These are phyloP conservation scores for Drosophila arizonae DNA, from an alignment of 1,140 invertebrate species.

Conservation along the genomic window DNA sequence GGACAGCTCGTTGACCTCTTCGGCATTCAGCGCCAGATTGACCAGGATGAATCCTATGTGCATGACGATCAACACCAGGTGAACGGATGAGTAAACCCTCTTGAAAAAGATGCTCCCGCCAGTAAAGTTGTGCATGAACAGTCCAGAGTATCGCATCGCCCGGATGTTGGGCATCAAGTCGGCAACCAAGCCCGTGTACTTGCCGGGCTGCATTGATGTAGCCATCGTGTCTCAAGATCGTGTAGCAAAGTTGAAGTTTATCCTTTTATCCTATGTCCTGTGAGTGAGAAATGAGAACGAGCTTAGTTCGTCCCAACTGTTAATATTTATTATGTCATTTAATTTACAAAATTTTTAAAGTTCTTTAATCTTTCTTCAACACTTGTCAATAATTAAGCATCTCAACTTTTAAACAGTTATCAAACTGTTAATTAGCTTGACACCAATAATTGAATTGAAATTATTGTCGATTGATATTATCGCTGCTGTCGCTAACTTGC, in stretches of 20 bases:
- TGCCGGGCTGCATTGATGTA: slow-evolving; percentile 66
- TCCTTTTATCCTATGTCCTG: neutral
- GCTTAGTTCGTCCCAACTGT: no score
- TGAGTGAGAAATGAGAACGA: no score
- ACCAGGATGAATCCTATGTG: slow-evolving; percentile 87
- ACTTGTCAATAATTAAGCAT: neutral
- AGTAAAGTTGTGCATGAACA: slow-evolving; percentile 91
- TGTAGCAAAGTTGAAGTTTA: slow-evolving; percentile 33
- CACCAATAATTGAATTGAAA: neutral
- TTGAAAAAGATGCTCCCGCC: slow-evolving; percentile 85
- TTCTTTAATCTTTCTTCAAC: no score
- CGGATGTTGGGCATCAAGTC: slow-evolving; percentile 92
- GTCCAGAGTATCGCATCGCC: slow-evolving; percentile 89
- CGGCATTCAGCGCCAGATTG: slow-evolving; percentile 88
- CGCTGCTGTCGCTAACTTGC: slow-evolving; percentile 43
- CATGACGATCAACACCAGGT: slow-evolving; percentile 86
- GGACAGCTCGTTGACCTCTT: slow-evolving; percentile 91
- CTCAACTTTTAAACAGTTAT: neutral
- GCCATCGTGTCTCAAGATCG: slow-evolving; percentile 49
- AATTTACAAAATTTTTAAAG: no score
- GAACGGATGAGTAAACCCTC: slow-evolving; percentile 85
- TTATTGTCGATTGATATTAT: no score
- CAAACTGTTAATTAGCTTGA: neutral
- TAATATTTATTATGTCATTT: no score
- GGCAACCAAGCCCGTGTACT: slow-evolving; percentile 87